phyloP scores from a whole-genome alignment of 2,113 vertebrate genomes.

The Ictidomys tridecemlineatus region DNA sequence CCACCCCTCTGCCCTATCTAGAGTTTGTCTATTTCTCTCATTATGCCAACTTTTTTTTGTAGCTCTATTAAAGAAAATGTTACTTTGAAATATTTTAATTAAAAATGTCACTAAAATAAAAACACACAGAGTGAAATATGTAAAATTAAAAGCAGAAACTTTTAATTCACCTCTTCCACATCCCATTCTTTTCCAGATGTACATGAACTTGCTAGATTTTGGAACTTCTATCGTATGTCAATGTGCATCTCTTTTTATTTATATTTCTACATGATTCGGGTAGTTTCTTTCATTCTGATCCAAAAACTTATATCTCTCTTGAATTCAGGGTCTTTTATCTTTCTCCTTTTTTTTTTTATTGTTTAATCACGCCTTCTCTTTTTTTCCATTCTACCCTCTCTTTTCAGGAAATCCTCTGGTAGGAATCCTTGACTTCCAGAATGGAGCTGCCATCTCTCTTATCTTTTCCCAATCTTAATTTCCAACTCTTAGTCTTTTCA shows the following conservation, averaged over 20 bases:
- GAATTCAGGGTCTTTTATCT: neutral
- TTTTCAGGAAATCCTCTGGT: neutral
- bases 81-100: constrained; percentile 22
- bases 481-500: neutral
- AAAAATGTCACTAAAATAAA: neutral
- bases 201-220: neutral
- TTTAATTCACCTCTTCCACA: neutral
- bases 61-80: neutral
- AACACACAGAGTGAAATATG: neutral
- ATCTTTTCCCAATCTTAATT: neutral
- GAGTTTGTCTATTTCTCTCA: too few relatives aligned
- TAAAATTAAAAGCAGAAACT: neutral
- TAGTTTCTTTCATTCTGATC: neutral
- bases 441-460: neutral
- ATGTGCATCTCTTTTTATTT: neutral
- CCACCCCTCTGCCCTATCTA: too few relatives aligned
- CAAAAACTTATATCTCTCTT: constrained; percentile 12
- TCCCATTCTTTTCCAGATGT: neutral
- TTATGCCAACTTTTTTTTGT: neutral
- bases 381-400: neutral
- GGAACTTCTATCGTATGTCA: neutral
- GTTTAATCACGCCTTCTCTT: neutral
- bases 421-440: neutral
- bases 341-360: neutral
- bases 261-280: neutral